Percentiles rank a stretch among this genome's conserved stretches.
Evolutionary conservation across 2,113 vertebrate genomes (phyloP).

Genomic region (Dicaeum eximium): DNA sequence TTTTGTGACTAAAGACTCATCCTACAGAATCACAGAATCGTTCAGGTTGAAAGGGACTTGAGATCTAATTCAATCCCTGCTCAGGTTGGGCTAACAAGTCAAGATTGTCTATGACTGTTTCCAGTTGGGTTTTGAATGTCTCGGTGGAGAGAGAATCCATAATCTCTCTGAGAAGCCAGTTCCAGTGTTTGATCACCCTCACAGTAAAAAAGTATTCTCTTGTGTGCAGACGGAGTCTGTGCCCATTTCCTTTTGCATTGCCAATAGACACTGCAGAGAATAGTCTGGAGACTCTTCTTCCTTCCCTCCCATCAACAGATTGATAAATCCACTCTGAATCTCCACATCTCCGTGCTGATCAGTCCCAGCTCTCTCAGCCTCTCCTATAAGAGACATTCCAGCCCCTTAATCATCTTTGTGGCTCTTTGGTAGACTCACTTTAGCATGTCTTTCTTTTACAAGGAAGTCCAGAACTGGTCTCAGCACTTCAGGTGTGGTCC

Average conservation of each 20-base stretch:
- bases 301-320: neutral
- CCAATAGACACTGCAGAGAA: neutral
- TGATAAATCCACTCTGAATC: neutral
- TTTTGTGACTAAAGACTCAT: neutral
- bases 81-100: neutral
- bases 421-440: neutral
- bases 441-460: neutral
- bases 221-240: neutral
- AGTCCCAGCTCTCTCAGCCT: neutral
- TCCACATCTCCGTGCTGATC: neutral
- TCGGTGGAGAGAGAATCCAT: neutral
- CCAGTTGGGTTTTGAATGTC: neutral
- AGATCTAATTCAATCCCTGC: neutral
- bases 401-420: neutral
- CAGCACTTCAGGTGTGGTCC: neutral
- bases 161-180: neutral
- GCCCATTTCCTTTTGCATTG: neutral
- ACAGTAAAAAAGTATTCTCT: neutral
- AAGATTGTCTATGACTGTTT: fast-evolving
- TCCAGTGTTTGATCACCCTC: neutral
- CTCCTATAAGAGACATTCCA: neutral
- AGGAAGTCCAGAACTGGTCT: neutral
- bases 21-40: neutral
- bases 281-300: neutral
- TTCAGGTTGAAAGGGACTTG: neutral